These are phyloP conservation scores for Fulmarus glacialis DNA, from an alignment of 2,113 vertebrate species.

Conservation along the genomic window DNA sequence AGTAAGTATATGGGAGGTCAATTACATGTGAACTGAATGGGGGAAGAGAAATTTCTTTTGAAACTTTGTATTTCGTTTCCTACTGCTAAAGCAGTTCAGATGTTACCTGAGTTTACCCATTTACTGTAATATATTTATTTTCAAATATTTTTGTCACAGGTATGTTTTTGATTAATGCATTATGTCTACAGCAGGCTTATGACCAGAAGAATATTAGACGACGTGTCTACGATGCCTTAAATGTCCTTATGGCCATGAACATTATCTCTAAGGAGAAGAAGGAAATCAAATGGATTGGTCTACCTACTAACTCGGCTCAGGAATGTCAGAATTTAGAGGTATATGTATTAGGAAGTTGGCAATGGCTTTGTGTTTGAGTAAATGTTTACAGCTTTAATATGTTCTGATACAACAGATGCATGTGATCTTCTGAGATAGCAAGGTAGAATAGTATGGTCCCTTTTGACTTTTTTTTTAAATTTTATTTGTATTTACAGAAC, in stretches of 20 bases:
- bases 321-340: constrained; percentile 99
- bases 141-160: background rate
- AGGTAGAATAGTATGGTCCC: background rate
- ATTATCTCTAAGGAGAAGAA: constrained; percentile 99
- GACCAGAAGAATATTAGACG: constrained; percentile 99
- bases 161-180: constrained; percentile 7
- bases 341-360: background rate
- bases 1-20: constrained; percentile 76
- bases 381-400: background rate
- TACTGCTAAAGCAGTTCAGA: constrained; percentile 4
- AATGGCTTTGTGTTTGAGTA: background rate
- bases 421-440: background rate
- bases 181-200: constrained; percentile 84
- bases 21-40: constrained; percentile 1
- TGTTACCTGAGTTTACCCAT: background rate
- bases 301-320: constrained; percentile 98
- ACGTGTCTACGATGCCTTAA: constrained; percentile 96
- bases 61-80: background rate
- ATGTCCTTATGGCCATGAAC: constrained; percentile 99
- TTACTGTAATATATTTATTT: background rate
- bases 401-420: background rate
- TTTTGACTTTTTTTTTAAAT: background rate
- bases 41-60: constrained; percentile 10
- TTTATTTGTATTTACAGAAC: background rate
- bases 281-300: constrained; percentile 98